phyloP scores from a whole-genome alignment of 2,888 invertebrate genomes.

The Harpagoxenus sublaevis region DNA sequence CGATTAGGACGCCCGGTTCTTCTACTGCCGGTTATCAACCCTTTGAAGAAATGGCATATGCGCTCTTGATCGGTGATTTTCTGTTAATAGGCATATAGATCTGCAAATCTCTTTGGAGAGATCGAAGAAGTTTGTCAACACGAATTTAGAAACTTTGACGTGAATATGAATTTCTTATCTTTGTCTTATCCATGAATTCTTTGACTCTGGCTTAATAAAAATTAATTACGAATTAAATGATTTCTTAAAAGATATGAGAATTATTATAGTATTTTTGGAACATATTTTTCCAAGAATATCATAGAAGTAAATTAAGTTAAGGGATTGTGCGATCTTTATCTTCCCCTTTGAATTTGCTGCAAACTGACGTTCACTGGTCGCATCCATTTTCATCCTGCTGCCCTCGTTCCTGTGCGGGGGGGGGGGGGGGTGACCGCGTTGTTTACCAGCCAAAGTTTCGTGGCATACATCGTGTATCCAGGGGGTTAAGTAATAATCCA shows the following conservation, averaged over 20 bases:
- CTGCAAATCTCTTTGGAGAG: not conserved
- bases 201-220: not conserved
- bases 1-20: conserved; percentile 36
- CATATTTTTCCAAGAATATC: conserved; percentile 14
- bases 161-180: not conserved
- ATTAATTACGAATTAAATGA: conserved; percentile 3
- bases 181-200: not conserved
- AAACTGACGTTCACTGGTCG: not conserved
- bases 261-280: not conserved
- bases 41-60: not conserved
- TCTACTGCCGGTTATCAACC: no score
- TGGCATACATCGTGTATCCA: conserved; percentile 12
- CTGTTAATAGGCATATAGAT: not conserved
- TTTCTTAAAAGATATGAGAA: not conserved
- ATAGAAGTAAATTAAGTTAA: not conserved
- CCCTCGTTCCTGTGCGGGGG: not conserved
- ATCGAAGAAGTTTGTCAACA: not conserved
- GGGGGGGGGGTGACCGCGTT: not conserved
- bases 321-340: not conserved
- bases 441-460: conserved; percentile 22
- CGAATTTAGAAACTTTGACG: not conserved
- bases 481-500: conserved; percentile 30
- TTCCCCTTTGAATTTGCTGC: not conserved
- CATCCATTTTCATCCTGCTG: conserved; percentile 25
- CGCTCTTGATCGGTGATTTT: not conserved